These are phyloP conservation scores for Tigriopus californicus DNA, from an alignment of 2,888 invertebrate genomes.

Conservation along the genomic window DNA sequence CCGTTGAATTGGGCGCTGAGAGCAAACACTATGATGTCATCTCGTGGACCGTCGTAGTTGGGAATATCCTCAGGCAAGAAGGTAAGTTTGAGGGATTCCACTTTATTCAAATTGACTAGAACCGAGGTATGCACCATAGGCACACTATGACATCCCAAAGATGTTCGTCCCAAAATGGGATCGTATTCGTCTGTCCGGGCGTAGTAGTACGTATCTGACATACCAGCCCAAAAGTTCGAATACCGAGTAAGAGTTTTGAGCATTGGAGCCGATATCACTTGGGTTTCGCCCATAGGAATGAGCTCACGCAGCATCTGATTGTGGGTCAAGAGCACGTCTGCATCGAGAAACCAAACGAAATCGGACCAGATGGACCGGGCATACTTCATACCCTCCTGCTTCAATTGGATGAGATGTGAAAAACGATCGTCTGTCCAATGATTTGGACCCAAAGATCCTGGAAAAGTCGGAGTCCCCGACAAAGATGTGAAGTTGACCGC, in stretches of 20 bases:
- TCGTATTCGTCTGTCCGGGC: conserved; percentile 63
- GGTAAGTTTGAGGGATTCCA: conserved; percentile 43
- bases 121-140: conserved; percentile 83
- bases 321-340: conserved; percentile 60
- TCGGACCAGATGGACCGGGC: conserved; percentile 68
- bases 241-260: conserved; percentile 65
- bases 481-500: conserved; percentile 41
- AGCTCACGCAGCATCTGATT: conserved; percentile 41
- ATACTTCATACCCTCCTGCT: conserved; percentile 51
- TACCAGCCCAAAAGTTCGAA: conserved; percentile 91
- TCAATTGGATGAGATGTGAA: conserved; percentile 51
- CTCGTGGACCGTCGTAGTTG: conserved; percentile 53
- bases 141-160: conserved; percentile 54
- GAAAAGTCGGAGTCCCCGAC: conserved; percentile 27
- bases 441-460: conserved; percentile 37
- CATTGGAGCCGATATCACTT: conserved; percentile 59
- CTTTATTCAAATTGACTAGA: conserved; percentile 47
- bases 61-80: conserved; percentile 44
- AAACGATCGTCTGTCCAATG: conserved; percentile 61
- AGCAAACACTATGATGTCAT: conserved; percentile 86
- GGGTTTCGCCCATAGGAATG: conserved; percentile 37
- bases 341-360: conserved; percentile 67
- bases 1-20: conserved; percentile 50
- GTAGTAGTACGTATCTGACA: conserved; percentile 67
- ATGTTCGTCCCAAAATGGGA: conserved; percentile 45